Base-by-base conservation (phyloP, 2,113 vertebrate genomes). In the Pagrus major region DNA sequence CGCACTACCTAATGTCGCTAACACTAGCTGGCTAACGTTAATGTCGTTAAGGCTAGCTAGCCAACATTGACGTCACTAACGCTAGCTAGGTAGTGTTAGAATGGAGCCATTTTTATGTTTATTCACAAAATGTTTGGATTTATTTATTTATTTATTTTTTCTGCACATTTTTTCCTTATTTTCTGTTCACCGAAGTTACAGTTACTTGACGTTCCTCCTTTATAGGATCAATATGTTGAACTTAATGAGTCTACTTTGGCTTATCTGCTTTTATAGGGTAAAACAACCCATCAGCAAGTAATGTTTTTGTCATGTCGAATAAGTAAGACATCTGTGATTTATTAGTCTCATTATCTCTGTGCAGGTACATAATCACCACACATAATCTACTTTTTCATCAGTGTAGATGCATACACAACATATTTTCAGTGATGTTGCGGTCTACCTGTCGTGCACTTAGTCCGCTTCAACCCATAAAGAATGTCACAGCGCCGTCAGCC, bases 381-480 rank as follows among this genome's bases (percentile, higher is more conserved):
- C 51, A 46, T 2, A 6, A 46, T 2, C 11, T 31, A 44, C 42
- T n/a, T 20, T 11, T 6, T 8, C n/a, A 10, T 6, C 8, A 2
- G 20, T 15, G 21, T 18, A 8, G 47, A 18, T 25, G 47, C 5
- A 56, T 6, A 42, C 2, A 5, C 3, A 39, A 41, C 25, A 33
- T 20, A 55, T 46, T 64, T 10, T 44, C 8, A 29, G 5, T 29
- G 27, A 8, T n/a, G 16, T 60, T 25, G 29, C 18, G 14, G 6
- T 54, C 44, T 18, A 9, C 25, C 49, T 52, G 58, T 41, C 27
- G 12, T 23, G 12, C n/a, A 55, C 23, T 1, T 9, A 41, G 25
- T 64, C 37, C 47, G 54, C 66, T 46, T 63, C 14, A 21, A 29
- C 63, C 66, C 64, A 64, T 64, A n/a, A 63, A 54, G 51, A 54